Percentiles rank a stretch among this genome's conserved stretches.
Evolutionary conservation across 2,888 invertebrate genomes (phyloP).

Genomic region (Coelinius sp.): DNA sequence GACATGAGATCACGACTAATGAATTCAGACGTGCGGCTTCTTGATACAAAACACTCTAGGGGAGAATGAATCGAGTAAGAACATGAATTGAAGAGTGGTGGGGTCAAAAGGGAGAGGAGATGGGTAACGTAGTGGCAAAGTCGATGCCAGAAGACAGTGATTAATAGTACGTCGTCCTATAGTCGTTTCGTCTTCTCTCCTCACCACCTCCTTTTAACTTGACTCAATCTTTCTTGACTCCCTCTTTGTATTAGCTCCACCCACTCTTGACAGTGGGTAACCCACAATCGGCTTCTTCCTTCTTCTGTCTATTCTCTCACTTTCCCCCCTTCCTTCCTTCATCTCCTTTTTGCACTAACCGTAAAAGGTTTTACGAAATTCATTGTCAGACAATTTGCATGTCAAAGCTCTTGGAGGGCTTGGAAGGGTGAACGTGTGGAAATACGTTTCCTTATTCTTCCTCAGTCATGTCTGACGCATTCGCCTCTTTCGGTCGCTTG

Average conservation of each 20-base stretch:
- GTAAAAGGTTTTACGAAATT: conserved; percentile 70
- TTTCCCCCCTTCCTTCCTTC: conserved; percentile 30
- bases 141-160: conserved; percentile 63
- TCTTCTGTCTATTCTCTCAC: conserved; percentile 8
- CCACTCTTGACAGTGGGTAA: background rate
- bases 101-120: conserved; percentile 38
- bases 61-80: conserved; percentile 16
- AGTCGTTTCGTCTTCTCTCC: conserved; percentile 52
- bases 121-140: conserved; percentile 52
- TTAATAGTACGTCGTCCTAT: conserved; percentile 67
- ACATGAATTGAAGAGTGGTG: conserved; percentile 17
- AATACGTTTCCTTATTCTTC: conserved; percentile 35
- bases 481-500: conserved; percentile 31
- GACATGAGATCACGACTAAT: conserved; percentile 33
- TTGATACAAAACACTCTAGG: conserved; percentile 30
- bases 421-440: conserved; percentile 16
- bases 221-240: conserved; percentile 16
- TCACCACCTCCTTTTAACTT: conserved; percentile 38
- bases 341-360: conserved; percentile 58
- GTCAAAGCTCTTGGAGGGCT: conserved; percentile 58
- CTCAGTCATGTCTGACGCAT: conserved; percentile 30
- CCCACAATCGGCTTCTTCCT: conserved; percentile 11
- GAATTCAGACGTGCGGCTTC: conserved; percentile 38
- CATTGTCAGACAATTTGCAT: conserved; percentile 69
- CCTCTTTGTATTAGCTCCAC: conserved; percentile 8